A percentile compares a stretch with the other conserved stretches of the same genome.
Evolutionary conservation across 2,888 invertebrate genomes (phyloP).

Genomic region (Theristus sp.): DNA sequence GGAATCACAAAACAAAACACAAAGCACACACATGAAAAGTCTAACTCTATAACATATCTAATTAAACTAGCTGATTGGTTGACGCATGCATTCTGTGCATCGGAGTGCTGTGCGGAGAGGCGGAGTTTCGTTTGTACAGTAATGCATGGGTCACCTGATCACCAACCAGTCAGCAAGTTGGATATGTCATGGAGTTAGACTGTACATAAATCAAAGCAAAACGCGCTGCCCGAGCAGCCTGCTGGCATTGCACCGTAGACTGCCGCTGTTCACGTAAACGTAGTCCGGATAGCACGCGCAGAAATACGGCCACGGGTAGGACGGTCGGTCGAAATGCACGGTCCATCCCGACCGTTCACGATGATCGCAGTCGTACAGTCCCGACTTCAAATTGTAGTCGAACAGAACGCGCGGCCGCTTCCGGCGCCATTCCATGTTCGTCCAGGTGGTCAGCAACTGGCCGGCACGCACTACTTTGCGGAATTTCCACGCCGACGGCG

Average conservation of each 20-base stretch:
- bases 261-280: neutral
- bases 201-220: too few species aligned
- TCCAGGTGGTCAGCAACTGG: neutral
- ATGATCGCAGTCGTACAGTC: neutral
- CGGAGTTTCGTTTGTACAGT: too few species aligned
- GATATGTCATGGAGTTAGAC: too few species aligned
- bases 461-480: neutral
- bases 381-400: neutral
- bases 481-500: neutral
- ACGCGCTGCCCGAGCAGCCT: neutral
- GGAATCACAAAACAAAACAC: too few species aligned
- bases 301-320: conserved; percentile 1
- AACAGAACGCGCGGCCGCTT: neutral
- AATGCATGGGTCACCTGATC: too few species aligned
- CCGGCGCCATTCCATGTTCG: neutral
- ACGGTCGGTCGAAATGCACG: neutral
- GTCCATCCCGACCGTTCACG: neutral
- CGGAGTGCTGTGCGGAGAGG: too few species aligned
- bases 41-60: too few species aligned
- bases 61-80: too few species aligned
- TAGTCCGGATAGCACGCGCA: neutral
- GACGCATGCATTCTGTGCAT: too few species aligned
- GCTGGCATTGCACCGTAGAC: neutral
- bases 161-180: too few species aligned
- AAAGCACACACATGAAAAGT: too few species aligned